Percentiles rank a stretch among this genome's conserved stretches.
Conservation (phyloP, 1,140 invertebrate genomes). For the Ceratoteleas bidentatus region DNA sequence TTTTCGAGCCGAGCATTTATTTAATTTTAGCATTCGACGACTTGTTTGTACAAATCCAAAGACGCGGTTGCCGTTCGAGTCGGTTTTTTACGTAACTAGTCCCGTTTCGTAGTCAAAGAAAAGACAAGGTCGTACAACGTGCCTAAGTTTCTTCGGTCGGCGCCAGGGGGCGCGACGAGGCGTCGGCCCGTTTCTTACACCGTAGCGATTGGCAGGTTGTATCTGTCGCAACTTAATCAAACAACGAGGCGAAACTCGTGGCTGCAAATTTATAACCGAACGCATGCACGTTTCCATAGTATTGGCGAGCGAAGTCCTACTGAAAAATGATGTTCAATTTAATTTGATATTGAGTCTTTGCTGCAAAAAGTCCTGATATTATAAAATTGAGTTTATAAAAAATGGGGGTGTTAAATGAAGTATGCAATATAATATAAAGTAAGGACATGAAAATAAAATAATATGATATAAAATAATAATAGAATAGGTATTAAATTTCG, state of each 20-base stretch:
- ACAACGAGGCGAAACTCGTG: slow-evolving; percentile 20
- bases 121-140: background rate
- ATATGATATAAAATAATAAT: no score
- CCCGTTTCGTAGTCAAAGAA: slow-evolving; percentile 21
- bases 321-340: slow-evolving; percentile 17
- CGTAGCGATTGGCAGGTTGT: slow-evolving; percentile 16
- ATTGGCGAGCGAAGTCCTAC: background rate
- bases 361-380: no score
- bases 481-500: no score
- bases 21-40: background rate
- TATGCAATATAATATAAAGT: no score
- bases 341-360: slow-evolving; percentile 43
- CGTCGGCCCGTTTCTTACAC: slow-evolving; percentile 21
- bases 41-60: background rate
- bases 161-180: slow-evolving; percentile 2
- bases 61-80: background rate
- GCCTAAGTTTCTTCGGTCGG: slow-evolving; percentile 20
- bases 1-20: background rate
- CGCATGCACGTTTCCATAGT: slow-evolving; percentile 38
- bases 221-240: slow-evolving; percentile 42
- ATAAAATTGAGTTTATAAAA: no score
- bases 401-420: no score
- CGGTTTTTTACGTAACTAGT: slow-evolving; percentile 19
- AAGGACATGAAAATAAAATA: no score
- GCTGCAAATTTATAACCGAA: slow-evolving; percentile 46